phyloP scores from a whole-genome alignment of 2,797 vertebrate genomes.

The Acrossocheilus fasciatus region DNA sequence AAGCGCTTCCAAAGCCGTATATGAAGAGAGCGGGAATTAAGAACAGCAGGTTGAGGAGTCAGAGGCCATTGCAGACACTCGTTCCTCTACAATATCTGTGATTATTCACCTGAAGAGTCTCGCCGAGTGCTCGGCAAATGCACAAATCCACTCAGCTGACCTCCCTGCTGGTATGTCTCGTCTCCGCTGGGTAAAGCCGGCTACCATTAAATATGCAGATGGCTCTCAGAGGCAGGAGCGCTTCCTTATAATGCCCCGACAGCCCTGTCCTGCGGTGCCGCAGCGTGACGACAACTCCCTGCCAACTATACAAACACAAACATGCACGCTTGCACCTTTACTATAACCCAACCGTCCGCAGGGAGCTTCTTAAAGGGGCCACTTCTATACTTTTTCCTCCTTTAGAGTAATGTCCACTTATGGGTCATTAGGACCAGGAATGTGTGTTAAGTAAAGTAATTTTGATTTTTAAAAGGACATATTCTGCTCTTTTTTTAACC shows the following conservation, averaged over 20 bases:
- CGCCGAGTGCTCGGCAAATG: constrained; percentile 58
- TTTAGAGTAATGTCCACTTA: background rate
- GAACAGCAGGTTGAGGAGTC: constrained; percentile 66
- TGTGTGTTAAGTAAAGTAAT: background rate
- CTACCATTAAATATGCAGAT: constrained; percentile 71
- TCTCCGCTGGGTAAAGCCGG: constrained; percentile 62
- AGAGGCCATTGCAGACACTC: constrained; percentile 62
- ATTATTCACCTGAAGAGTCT: constrained; percentile 65
- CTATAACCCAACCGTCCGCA: constrained; percentile 41
- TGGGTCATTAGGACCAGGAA: background rate
- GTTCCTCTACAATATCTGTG: constrained; percentile 45
- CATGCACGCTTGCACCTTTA: constrained; percentile 26
- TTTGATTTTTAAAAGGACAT: background rate
- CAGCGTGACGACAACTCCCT: constrained; percentile 28
- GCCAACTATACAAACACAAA: constrained; percentile 35
- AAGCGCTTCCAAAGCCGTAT: constrained; percentile 34
- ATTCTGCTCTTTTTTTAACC: background rate
- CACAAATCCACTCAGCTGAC: constrained; percentile 67
- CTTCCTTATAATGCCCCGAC: constrained; percentile 50
- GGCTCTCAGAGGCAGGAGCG: constrained; percentile 54
- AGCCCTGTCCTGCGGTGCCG: constrained; percentile 48
- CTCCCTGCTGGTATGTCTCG: constrained; percentile 60
- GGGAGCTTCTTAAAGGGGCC: constrained; percentile 41
- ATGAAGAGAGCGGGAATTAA: constrained; percentile 64
- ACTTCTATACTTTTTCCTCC: background rate